Evolutionary conservation across 2,113 vertebrate genomes (phyloP).

Genomic region (Gila orcuttii): DNA sequence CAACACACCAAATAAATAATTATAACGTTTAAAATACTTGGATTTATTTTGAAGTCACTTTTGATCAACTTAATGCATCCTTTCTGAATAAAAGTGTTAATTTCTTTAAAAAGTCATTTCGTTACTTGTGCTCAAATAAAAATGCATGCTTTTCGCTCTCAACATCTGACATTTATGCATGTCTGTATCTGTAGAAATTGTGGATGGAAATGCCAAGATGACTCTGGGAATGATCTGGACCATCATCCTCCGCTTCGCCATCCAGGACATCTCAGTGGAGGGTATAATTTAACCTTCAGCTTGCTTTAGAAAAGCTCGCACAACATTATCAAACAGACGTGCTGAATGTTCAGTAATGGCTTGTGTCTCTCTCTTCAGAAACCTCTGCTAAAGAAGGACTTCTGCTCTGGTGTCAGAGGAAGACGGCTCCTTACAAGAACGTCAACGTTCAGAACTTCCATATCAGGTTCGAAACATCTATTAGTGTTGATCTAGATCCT

Average conservation of each 20-base stretch:
- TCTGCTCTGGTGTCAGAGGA: slow-evolving; percentile 94
- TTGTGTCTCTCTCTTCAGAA: slow-evolving; percentile 72
- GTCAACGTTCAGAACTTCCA: slow-evolving; percentile 99
- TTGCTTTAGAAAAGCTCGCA: background rate
- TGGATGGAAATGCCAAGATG: slow-evolving; percentile 95
- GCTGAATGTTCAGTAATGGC: background rate
- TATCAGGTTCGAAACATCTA: slow-evolving; percentile 77
- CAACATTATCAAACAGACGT: background rate
- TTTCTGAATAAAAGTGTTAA: too few species aligned
- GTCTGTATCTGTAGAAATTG: slow-evolving; percentile 81
- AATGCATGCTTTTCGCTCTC: background rate
- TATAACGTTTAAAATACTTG: too few species aligned
- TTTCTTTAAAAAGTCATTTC: too few species aligned
- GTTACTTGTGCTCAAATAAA: too few species aligned
- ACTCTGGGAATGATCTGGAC: slow-evolving; percentile 99
- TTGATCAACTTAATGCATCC: too few species aligned
- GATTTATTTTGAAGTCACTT: too few species aligned
- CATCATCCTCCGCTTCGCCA: slow-evolving; percentile 95
- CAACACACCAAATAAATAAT: too few species aligned
- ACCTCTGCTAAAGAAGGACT: slow-evolving; percentile 96
- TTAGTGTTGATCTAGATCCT: background rate
- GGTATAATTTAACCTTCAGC: slow-evolving; percentile 68
- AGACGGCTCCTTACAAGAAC: slow-evolving; percentile 95
- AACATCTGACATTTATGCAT: background rate
- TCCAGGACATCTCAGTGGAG: slow-evolving; percentile 97